Conservation (phyloP, 30 jellyfish, hydroid and myxozoan genomes). For the Clytia hemisphaerica region DNA sequence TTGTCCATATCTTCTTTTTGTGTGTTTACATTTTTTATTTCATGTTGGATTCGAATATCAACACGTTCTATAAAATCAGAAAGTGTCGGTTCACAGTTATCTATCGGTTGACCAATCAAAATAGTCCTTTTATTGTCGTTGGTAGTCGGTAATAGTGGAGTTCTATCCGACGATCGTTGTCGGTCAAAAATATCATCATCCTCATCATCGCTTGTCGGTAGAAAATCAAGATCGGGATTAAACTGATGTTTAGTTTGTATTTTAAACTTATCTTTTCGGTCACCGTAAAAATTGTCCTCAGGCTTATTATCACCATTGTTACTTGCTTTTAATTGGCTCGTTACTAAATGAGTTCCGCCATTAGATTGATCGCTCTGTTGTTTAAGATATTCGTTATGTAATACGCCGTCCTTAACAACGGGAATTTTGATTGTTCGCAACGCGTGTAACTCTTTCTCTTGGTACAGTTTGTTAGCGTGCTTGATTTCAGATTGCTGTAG, state of each 20-base stretch:
- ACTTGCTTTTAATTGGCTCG: neutral
- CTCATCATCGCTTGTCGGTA: constrained; percentile 15
- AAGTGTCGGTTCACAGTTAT: constrained; percentile 3
- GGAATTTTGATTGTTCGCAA: constrained; percentile 16
- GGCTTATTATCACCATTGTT: neutral
- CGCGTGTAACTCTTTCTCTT: constrained; percentile 23
- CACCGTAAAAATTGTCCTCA: neutral
- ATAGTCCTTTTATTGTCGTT: neutral
- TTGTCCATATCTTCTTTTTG: neutral
- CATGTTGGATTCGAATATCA: constrained; percentile 10
- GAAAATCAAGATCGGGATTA: constrained; percentile 5
- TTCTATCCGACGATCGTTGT: neutral
- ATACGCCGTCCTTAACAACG: constrained; percentile 1
- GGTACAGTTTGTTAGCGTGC: constrained; percentile 22
- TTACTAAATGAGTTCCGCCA: too few species aligned
- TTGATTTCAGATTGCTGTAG: constrained; percentile 13
- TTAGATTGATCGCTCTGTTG: constrained; percentile 2
- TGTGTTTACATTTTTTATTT: neutral
- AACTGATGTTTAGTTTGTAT: neutral
- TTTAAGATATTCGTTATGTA: constrained; percentile 1
- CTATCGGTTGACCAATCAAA: neutral
- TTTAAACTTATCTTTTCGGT: neutral
- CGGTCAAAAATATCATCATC: constrained; percentile 9
- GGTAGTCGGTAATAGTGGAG: neutral
- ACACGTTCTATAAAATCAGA: constrained; percentile 1